Base-by-base conservation (phyloP, 2,797 vertebrate genomes). In the Pseudomugil gertrudae region DNA sequence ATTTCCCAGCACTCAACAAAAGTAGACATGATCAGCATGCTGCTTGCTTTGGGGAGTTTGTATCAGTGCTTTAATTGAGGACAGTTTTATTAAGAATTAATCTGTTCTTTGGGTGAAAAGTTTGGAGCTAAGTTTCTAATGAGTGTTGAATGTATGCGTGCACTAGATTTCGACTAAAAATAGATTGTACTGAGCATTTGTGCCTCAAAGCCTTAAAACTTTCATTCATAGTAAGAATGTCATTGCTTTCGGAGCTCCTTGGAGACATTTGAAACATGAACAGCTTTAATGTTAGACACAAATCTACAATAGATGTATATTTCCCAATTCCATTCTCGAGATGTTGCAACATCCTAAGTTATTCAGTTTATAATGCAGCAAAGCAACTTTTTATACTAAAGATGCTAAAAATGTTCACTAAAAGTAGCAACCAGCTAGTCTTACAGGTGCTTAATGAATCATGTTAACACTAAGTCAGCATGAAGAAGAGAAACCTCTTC, bases 1-100 rank as follows among this genome's bases (percentile, higher is more conserved):
- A 61, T 24, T 1, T 58, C 32, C 32, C 35, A 15, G 23, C 5
- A 14, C 36, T 14, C 3, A 21, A 21, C 45, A 63, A 69, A 79
- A 63, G 3, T 5, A 70, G 33, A 63, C 29, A 8, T 40, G 38
- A 36, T 73, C 21, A 55, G n/a, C 29, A n/a, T 19, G 36, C 66
- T 64, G 55, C 33, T 84, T 80, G 66, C 27, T 65, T 69, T 66
- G 29, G 29, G 38, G 5, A 8, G 19, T 19, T 7, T 19, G 38
- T 40, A 5, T 7, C 15, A 40, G 38, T 14, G 4, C 38, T 40
- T 19, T 40, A 40, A 40, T 40, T 38, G 17, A 40, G 38, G 15
- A 19, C 4, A 40, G 4, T 40, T 40, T 40, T 40, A 40, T 19
- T 19, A 40, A 19, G 15, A 40, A 40, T 40, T 17, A 40, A 40